Evolutionary conservation across 2,797 vertebrate genomes (phyloP).

Genomic region (Lacerta agilis): DNA sequence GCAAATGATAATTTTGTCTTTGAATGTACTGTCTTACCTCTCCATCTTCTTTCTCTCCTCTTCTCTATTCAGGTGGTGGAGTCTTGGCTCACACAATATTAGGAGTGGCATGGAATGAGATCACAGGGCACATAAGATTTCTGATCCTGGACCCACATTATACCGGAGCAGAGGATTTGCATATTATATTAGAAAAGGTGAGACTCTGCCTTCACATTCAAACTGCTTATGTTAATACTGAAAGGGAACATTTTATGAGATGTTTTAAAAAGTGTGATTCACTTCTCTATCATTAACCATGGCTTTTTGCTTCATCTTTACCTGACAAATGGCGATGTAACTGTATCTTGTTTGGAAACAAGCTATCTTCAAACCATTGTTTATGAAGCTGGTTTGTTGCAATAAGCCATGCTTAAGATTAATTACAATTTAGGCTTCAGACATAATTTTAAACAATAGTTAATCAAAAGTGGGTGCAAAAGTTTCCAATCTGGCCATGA

Average conservation of each 20-base stretch:
- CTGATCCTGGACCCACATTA: conserved; percentile 97
- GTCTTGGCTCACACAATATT: conserved; percentile 95
- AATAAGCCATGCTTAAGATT: too few relatives aligned
- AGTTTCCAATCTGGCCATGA: too few relatives aligned
- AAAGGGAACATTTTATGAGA: not conserved
- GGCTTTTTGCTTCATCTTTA: too few relatives aligned
- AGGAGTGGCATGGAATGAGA: conserved; percentile 94
- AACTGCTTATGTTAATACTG: not conserved
- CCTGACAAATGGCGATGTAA: too few relatives aligned
- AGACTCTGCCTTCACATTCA: conserved; percentile 8
- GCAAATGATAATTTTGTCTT: not conserved
- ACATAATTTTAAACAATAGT: not conserved
- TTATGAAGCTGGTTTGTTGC: too few relatives aligned
- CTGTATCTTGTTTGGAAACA: not conserved
- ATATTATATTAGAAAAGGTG: conserved; percentile 92
- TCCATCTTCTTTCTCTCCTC: not conserved
- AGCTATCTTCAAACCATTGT: too few relatives aligned
- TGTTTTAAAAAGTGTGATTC: not conserved
- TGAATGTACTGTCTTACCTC: not conserved
- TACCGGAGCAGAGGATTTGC: conserved; percentile 92
- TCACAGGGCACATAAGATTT: conserved; percentile 90
- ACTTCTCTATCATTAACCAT: too few relatives aligned
- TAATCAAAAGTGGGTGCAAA: too few relatives aligned
- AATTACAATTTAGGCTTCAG: too few relatives aligned
- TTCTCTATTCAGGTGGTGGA: conserved; percentile 85